phyloP scores from a whole-genome alignment of 2,113 vertebrate genomes.

The Mormoops blainvillei region DNA sequence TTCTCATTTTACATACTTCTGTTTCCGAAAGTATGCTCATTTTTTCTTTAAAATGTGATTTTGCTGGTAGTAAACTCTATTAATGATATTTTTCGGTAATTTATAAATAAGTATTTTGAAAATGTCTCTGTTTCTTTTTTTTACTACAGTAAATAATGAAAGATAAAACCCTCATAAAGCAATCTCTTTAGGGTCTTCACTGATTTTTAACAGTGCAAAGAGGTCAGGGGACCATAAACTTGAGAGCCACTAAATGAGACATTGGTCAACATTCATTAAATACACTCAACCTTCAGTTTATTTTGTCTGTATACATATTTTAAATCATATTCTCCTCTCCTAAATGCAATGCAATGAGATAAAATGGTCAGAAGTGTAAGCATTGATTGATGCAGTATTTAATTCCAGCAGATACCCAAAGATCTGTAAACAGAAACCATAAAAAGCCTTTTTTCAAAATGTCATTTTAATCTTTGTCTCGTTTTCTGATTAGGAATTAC shows the following conservation, averaged over 20 bases:
- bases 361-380: not conserved
- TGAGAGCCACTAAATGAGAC: not conserved
- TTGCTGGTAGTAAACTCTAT: not conserved
- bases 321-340: not conserved
- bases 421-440: not conserved
- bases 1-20: not conserved
- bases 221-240: not conserved
- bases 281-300: not conserved
- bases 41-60: not conserved
- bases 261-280: not conserved
- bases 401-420: not conserved
- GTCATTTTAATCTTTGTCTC: slow-evolving; percentile 57
- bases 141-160: not conserved
- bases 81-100: not conserved
- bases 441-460: not conserved
- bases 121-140: not conserved
- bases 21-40: not conserved
- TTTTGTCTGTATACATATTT: not conserved
- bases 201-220: not conserved
- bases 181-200: not conserved
- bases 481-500: slow-evolving; percentile 68
- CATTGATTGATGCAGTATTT: not conserved
- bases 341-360: not conserved
- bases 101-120: not conserved
- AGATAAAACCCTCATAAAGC: not conserved